Base-by-base conservation (phyloP, 1,140 invertebrate genomes). In the Drosophila varians region DNA sequence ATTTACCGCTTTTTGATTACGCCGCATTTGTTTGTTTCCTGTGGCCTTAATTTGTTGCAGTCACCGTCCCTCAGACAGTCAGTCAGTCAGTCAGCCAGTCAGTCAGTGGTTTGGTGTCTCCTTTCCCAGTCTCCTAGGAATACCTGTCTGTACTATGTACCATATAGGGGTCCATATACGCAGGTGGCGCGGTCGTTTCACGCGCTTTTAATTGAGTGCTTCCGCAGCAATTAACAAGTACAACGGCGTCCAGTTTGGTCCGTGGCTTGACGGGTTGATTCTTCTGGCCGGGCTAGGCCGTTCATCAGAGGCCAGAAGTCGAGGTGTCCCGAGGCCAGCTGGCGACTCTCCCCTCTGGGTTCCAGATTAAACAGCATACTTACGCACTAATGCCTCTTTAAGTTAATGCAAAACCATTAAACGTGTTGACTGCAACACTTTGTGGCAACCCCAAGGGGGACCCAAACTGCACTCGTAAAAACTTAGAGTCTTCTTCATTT, bases 181-280 rank as follows among this genome's bases (percentile, higher is more conserved):
- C 79, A 86, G 80, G 82, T 84, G 82, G 76, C 82, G 77, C 64
- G 73, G 62, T 80, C 80, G 82, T 87, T 87, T 87, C 83, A 87
- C 82, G 82, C 82, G 83, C 82, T 77, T 87, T 87, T 87, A 87
- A 87, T 87, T 87, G 82, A 87, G 82, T 87, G 82, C 82, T 87
- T 87, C 82, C 82, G 82, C 82, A 82, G 82, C 82, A 87, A 87
- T 87, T 87, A 87, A 87, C 82, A 87, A 87, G 74, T 87, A 80
- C 80, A 84, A 78, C 79, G 78, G 78, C 64, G 60, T 77, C 55
- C 79, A 77, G 51, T 38, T 42, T 38, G 45, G 45, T 76, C 61
- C 78, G 60, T 51, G 48, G 76, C 57, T 58, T 40, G 60, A 58
- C 46, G 62, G 66, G 36, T 7, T 38, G 36, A 16, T 38, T 38